Evolutionary conservation across 2,888 invertebrate genomes (phyloP), one percentile per base, ranked within the genome.

Genomic region (Prosopocoilus inquinatus): DNA sequence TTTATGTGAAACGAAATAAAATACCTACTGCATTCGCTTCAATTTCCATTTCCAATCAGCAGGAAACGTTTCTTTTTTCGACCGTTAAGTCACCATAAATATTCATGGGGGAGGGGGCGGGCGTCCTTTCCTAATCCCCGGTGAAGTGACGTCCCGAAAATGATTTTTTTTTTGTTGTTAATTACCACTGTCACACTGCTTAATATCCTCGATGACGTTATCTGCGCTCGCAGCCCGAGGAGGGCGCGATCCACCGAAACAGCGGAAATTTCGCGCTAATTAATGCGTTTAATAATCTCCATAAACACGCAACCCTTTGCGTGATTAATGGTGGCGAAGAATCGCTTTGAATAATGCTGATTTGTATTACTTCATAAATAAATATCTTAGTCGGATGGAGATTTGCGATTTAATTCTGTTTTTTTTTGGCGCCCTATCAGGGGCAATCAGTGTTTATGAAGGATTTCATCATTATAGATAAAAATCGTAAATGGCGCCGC

Each of bases 231-330:
- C 59, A 61, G 59, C 39, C 53, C 47, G 41, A 43, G 45, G 41
- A 43, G 45, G 44, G 16, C 50, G 35, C n/a, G 35, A 39, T 45
- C 39, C 47, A 43, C 36, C 51, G 48, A 52, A 49, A 39, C 51
- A 43, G 43, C 54, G 48, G 51, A 49, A 39, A 48, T 47, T 45
- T 43, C 35, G 53, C 55, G 57, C 55, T 59, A 61, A 61, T 61
- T 57, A 58, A 61, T 59, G 61, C 56, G 52, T 57, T 57, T 61
- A 59, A 61, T 61, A 61, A 61, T 61, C 59, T 59, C 59, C 59
- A 53, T 51, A 56, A 55, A 57, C 57, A 58, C 55, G 58, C 55
- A 61, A 58, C 61, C 61, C 59, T 55, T 56, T 50, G 50, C 39
- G 51, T 61, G 61, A 61, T 61, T 61, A 57, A 61, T 58, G 53